Base-by-base conservation (phyloP, 2,888 invertebrate species). In the Muschampia plurimacula region DNA sequence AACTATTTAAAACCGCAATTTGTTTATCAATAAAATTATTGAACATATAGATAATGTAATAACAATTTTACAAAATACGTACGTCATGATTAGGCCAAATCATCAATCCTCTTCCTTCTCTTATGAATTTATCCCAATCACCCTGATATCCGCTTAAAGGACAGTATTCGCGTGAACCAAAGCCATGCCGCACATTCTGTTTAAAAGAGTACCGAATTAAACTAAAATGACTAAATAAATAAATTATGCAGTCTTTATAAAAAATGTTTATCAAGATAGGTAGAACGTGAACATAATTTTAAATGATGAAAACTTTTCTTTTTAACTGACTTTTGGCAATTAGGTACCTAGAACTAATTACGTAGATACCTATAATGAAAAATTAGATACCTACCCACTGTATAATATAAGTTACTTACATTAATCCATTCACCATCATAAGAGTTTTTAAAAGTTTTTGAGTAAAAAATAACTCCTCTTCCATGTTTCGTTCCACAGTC, bases 61-160 rank as follows among this genome's bases (percentile, higher is more conserved):
- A 57, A 1, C 4, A n/a, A 28, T 28, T 22, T 10, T 57, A 57
- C 22, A 22, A 22, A 55, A 55, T 44, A 66, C 71, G 3, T 71
- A 71, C 95, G 80, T 96, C 95, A 71, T 94, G 93, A 83, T 96
- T 96, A 0, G 93, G 88, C 95, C 96, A 96, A 77, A 95, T 89
- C 95, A 96, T 95, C 32, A 94, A 84, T 49, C 96, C 96, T 74
- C 88, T 86, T n/a, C 96, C 96, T 80, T 95, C 89, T 76, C 94
- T 90, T 22, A 88, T 78, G 69, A 94, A 93, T 67, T 87, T 81
- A 55, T 91, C 84, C 95, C 95, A 96, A 70, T 93, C 83, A 13
- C 96, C 96, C 80, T 92, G 89, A 79, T 96, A 96, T 44, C 93
- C 93, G 75, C 93, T 93, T 22, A 77, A 69, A 22, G 79, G 70